Conservation (phyloP, 2,113 vertebrate species). For the Brachirus orientalis region DNA sequence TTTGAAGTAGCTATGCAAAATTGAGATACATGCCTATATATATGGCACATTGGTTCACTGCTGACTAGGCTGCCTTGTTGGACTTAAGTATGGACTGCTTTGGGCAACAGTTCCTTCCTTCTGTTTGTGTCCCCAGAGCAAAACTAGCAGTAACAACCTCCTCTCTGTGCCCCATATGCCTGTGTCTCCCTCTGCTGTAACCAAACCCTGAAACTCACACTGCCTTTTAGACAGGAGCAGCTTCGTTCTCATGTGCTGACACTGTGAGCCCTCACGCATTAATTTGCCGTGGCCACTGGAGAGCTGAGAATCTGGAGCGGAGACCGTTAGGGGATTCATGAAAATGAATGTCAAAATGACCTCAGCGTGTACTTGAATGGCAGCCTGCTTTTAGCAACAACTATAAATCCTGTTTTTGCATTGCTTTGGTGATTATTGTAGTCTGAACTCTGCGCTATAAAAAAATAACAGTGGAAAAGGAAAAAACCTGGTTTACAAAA, state of each 20-base stretch:
- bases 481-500: conserved; percentile 3
- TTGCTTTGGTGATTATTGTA: background rate
- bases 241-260: conserved; percentile 49
- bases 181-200: conserved; percentile 51
- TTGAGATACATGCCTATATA: background rate
- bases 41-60: conserved; percentile 1
- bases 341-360: conserved; percentile 72
- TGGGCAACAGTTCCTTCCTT: conserved; percentile 21
- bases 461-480: conserved; percentile 20
- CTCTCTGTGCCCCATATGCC: conserved; percentile 39
- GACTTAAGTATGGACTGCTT: conserved; percentile 10
- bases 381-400: conserved; percentile 22
- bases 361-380: conserved; percentile 41
- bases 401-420: conserved; percentile 18
- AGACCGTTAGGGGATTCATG: conserved; percentile 63
- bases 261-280: conserved; percentile 53
- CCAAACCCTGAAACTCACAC: conserved; percentile 67
- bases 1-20: conserved; percentile 29
- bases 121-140: conserved; percentile 23
- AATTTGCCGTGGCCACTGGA: conserved; percentile 70
- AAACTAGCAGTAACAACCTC: conserved; percentile 38
- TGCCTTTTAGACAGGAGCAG: conserved; percentile 46
- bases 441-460: conserved; percentile 1
- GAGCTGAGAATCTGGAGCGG: conserved; percentile 71
- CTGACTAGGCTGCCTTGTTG: conserved; percentile 23